Evolutionary conservation across 1,140 invertebrate genomes (phyloP).

Genomic region (Ganaspis sp.): DNA sequence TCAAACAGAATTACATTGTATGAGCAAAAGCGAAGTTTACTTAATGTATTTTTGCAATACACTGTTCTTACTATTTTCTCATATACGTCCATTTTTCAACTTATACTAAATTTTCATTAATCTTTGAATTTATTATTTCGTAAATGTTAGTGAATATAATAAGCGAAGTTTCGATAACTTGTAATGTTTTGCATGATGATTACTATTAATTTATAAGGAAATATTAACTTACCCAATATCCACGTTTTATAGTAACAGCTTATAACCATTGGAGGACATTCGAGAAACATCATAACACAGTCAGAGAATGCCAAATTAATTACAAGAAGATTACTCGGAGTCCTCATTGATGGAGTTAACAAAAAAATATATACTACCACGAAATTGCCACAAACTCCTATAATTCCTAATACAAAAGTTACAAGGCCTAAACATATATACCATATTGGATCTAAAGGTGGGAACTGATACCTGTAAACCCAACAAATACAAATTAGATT

Average conservation of each 20-base stretch:
- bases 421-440: slow-evolving; percentile 86
- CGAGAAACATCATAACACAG: slow-evolving; percentile 90
- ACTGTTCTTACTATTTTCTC: too few relatives aligned
- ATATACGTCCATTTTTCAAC: too few relatives aligned
- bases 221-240: slow-evolving; percentile 78
- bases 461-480: slow-evolving; percentile 77
- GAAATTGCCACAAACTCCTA: slow-evolving; percentile 86
- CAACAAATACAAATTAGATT: too few relatives aligned
- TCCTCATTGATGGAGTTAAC: slow-evolving; percentile 84
- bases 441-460: slow-evolving; percentile 86
- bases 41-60: too few relatives aligned
- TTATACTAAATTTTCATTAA: too few relatives aligned
- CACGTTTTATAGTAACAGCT: slow-evolving; percentile 92
- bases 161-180: too few relatives aligned
- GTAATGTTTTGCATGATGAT: too few relatives aligned
- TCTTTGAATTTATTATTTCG: too few relatives aligned
- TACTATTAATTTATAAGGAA: too few relatives aligned
- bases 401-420: slow-evolving; percentile 83
- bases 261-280: slow-evolving; percentile 89
- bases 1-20: too few relatives aligned
- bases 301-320: slow-evolving; percentile 93
- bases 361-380: slow-evolving; percentile 92
- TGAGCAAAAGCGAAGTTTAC: too few relatives aligned
- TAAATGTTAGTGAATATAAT: too few relatives aligned
- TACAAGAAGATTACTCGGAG: slow-evolving; percentile 89